Conservation (phyloP, 2,888 invertebrate genomes). For the Exephanes ischioxanthus region DNA sequence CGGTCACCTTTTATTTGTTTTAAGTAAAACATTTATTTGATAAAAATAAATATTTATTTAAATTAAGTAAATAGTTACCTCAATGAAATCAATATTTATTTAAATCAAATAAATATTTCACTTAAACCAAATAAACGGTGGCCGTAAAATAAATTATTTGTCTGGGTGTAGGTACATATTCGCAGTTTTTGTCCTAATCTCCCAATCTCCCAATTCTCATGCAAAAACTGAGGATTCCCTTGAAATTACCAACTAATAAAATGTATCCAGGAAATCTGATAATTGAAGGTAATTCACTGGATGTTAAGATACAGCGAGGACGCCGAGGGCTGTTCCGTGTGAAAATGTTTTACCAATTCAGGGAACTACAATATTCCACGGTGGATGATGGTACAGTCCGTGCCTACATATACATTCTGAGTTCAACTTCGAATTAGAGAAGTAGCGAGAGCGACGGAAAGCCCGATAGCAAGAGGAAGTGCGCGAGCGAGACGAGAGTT, state of each 20-base stretch:
- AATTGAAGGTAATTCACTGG: background rate
- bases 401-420: constrained; percentile 4
- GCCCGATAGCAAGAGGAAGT: constrained; percentile 17
- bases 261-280: constrained; percentile 21
- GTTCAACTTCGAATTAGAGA: constrained; percentile 42
- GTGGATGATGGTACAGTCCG: background rate
- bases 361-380: background rate
- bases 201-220: background rate
- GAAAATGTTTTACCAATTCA: constrained; percentile 30
- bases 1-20: too few relatives aligned
- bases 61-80: too few relatives aligned
- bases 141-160: too few relatives aligned
- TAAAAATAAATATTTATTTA: too few relatives aligned
- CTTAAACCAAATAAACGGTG: too few relatives aligned
- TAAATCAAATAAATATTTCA: too few relatives aligned
- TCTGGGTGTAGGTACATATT: too few relatives aligned
- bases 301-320: background rate
- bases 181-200: too few relatives aligned
- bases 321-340: background rate
- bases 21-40: too few relatives aligned
- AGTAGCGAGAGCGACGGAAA: background rate
- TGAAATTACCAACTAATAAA: constrained; percentile 4
- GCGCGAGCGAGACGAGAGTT: constrained; percentile 35
- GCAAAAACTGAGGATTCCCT: background rate
- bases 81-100: too few relatives aligned